These are phyloP conservation scores for Trichonephila inaurata DNA, from an alignment of 1,140 invertebrate species.

Conservation along the genomic window DNA sequence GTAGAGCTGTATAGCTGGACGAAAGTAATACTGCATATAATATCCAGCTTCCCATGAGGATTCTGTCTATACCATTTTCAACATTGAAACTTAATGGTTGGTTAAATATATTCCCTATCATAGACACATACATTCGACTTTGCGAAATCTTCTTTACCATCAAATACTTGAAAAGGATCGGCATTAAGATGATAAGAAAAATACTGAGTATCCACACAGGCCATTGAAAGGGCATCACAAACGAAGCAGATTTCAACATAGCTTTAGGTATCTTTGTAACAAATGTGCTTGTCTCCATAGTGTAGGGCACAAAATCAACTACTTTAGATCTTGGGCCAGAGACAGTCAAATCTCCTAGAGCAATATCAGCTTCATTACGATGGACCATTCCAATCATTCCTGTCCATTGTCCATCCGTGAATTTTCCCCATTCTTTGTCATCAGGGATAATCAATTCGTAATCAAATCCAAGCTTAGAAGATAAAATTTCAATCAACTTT, in stretches of 20 bases:
- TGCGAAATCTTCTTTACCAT: background rate
- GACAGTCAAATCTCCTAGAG: background rate
- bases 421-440: background rate
- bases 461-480: background rate
- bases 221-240: background rate
- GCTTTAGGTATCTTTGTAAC: background rate
- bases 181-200: background rate
- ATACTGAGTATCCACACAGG: background rate
- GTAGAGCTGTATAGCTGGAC: background rate
- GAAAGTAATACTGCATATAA: background rate
- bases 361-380: conserved; percentile 33
- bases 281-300: conserved; percentile 14
- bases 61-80: background rate
- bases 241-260: background rate
- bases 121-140: background rate
- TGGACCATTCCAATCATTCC: conserved; percentile 43
- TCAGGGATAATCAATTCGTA: background rate
- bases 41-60: conserved; percentile 14
- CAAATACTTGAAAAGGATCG: background rate
- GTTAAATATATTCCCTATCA: background rate
- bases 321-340: background rate
- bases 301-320: conserved; percentile 28
- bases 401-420: background rate
- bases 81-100: background rate
- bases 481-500: background rate